Conservation (phyloP, 2,797 vertebrate species). For the Galago senegalensis region DNA sequence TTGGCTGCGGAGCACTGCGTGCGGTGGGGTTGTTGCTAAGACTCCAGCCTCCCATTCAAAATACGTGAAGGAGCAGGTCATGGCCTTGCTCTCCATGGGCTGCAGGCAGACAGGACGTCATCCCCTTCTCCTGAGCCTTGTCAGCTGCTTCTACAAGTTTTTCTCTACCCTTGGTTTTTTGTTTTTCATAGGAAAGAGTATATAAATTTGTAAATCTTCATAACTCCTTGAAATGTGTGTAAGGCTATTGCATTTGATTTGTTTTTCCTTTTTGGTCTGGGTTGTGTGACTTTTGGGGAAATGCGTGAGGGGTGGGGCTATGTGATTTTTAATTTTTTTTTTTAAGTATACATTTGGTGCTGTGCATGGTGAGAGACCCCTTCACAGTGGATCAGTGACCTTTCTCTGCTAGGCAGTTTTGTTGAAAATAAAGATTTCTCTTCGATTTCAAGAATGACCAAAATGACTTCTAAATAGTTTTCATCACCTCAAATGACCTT, state of each 20-base stretch:
- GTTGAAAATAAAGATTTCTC: slow-evolving; percentile 86
- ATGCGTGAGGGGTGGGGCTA: not conserved
- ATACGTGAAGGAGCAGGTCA: slow-evolving; percentile 80
- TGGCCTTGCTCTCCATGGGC: slow-evolving; percentile 83
- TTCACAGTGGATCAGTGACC: slow-evolving; percentile 86
- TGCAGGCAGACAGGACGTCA: slow-evolving; percentile 85
- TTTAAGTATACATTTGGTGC: slow-evolving; percentile 88
- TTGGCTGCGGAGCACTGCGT: slow-evolving; percentile 76
- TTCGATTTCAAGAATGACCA: slow-evolving; percentile 84
- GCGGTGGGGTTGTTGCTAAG: slow-evolving; percentile 72
- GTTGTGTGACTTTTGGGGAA: slow-evolving; percentile 55
- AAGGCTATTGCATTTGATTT: slow-evolving; percentile 38
- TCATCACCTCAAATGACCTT: slow-evolving; percentile 15
- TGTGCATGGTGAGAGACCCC: slow-evolving; percentile 89
- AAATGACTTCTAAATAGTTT: slow-evolving; percentile 73
- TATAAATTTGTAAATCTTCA: slow-evolving; percentile 90
- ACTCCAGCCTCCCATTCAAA: slow-evolving; percentile 83
- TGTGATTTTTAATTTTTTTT: slow-evolving; percentile 69
- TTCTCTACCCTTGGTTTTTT: slow-evolving; percentile 31
- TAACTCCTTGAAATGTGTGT: slow-evolving; percentile 33
- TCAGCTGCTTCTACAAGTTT: slow-evolving; percentile 80
- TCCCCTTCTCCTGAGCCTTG: slow-evolving; percentile 81
- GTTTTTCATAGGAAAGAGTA: slow-evolving; percentile 87
- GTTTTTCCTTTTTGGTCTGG: slow-evolving; percentile 23
- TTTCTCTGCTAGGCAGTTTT: slow-evolving; percentile 85